Conservation (phyloP, 2,113 vertebrate genomes). For the Halcyon malimbica region DNA sequence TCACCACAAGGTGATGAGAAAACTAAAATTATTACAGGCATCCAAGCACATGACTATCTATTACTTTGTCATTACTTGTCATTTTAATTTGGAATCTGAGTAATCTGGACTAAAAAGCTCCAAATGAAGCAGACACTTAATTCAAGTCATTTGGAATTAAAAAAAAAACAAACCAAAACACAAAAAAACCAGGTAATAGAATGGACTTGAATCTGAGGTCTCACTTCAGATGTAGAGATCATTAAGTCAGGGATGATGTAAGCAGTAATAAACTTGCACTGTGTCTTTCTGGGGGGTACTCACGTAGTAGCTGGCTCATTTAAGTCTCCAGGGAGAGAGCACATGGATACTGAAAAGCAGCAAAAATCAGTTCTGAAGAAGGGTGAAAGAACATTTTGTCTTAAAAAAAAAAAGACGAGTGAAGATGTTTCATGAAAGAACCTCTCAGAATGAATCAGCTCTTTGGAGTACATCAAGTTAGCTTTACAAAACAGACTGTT, state of each 20-base stretch:
- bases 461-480: background rate
- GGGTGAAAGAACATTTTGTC: background rate
- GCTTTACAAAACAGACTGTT: slow-evolving; percentile 26
- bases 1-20: background rate
- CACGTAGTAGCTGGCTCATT: background rate
- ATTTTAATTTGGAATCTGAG: background rate
- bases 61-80: background rate
- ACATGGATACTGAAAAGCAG: background rate
- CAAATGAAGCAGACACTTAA: background rate
- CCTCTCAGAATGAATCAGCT: slow-evolving; percentile 10
- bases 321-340: background rate
- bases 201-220: background rate
- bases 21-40: background rate
- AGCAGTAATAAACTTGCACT: background rate
- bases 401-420: background rate
- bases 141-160: background rate
- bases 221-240: background rate
- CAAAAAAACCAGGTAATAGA: background rate
- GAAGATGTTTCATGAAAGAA: background rate
- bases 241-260: background rate
- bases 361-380: background rate
- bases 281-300: background rate
- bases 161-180: background rate
- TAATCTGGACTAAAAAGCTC: background rate
- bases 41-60: background rate